Evolutionary conservation across 2,113 vertebrate genomes (phyloP).

Genomic region (Turdus rufiventris): DNA sequence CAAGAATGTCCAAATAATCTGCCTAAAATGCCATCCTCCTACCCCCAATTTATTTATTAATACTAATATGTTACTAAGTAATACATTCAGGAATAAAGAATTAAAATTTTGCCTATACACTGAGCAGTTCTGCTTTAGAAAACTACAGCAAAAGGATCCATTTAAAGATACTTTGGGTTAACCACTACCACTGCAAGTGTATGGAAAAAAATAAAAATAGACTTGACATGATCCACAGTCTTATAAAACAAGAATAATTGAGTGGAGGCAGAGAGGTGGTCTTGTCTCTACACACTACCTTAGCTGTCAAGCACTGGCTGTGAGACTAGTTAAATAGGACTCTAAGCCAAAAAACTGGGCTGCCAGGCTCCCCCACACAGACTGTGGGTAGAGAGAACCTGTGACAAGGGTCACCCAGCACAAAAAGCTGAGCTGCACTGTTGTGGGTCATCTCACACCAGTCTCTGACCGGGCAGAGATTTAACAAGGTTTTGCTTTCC

Average conservation of each 20-base stretch:
- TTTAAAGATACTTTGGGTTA: not conserved
- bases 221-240: not conserved
- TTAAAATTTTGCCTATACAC: not conserved
- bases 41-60: not conserved
- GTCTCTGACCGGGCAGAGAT: not conserved
- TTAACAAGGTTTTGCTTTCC: not conserved
- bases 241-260: not conserved
- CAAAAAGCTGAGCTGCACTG: not conserved
- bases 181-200: not conserved
- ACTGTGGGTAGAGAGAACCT: fast-evolving
- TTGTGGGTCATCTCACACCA: not conserved
- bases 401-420: not conserved
- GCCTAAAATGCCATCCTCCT: not conserved
- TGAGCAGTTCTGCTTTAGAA: not conserved
- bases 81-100: not conserved
- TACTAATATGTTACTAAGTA: not conserved
- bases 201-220: not conserved
- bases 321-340: not conserved
- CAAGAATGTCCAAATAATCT: not conserved
- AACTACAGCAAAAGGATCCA: not conserved
- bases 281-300: not conserved
- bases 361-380: not conserved
- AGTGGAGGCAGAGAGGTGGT: not conserved
- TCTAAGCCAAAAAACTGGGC: not conserved
- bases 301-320: not conserved